phyloP scores from a whole-genome alignment of 2,888 invertebrate species.

The Empis livida region DNA sequence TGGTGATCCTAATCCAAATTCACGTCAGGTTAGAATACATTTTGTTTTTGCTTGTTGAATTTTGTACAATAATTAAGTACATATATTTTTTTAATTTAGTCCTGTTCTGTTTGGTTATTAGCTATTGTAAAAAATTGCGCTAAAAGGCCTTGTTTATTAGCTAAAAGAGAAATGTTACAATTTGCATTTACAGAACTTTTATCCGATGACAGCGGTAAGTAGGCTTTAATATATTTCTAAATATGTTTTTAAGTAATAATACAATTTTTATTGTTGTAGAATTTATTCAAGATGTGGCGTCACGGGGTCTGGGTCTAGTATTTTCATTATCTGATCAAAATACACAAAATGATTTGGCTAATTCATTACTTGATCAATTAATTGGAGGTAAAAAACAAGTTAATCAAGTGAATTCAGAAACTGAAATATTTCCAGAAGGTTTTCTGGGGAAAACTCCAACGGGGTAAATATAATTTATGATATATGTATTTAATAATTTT shows the following conservation, averaged over 20 bases:
- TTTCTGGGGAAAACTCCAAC: slow-evolving; percentile 75
- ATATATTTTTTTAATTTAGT: slow-evolving; percentile 37
- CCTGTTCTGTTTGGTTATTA: slow-evolving; percentile 77
- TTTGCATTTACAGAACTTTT: slow-evolving; percentile 75
- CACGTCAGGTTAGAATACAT: slow-evolving; percentile 41
- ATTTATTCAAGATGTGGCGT: slow-evolving; percentile 85
- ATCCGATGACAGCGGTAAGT: slow-evolving; percentile 75
- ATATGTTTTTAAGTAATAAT: neutral
- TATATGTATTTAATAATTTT: neutral
- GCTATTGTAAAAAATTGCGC: slow-evolving; percentile 72
- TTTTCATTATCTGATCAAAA: slow-evolving; percentile 68
- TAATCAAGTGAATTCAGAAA: slow-evolving; percentile 63
- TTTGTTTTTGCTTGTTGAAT: neutral
- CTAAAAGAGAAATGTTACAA: slow-evolving; percentile 56
- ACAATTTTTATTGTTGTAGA: slow-evolving; percentile 41
- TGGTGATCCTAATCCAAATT: slow-evolving; percentile 70
- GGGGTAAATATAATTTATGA: slow-evolving; percentile 44
- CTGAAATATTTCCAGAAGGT: slow-evolving; percentile 79
- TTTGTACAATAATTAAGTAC: neutral
- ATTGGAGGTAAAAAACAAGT: slow-evolving; percentile 64
- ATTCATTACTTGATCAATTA: slow-evolving; percentile 67
- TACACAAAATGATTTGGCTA: slow-evolving; percentile 57
- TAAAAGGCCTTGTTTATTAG: slow-evolving; percentile 51
- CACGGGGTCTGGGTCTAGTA: slow-evolving; percentile 78
- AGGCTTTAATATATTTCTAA: neutral